Evolutionary conservation across 2,797 vertebrate species (phyloP).

Genomic region (Clarias fuscus): DNA sequence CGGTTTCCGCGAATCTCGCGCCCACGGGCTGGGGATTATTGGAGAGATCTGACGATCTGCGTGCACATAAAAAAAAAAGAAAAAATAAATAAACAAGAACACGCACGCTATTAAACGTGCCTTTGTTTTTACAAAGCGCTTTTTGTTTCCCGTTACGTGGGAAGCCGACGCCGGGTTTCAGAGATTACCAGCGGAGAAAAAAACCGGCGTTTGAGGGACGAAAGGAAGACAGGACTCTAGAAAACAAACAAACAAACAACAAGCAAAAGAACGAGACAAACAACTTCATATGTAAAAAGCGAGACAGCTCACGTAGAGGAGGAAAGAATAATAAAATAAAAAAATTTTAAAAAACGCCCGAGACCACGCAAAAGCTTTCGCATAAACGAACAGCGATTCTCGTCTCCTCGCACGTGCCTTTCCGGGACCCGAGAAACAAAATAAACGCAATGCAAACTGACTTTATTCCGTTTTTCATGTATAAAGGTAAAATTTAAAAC

Average conservation of each 20-base stretch:
- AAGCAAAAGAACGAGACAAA: not conserved
- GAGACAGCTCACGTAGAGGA: not conserved
- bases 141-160: constrained; percentile 36
- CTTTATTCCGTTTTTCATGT: not conserved
- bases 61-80: not conserved
- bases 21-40: constrained; percentile 8
- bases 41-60: constrained; percentile 9
- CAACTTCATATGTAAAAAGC: not conserved
- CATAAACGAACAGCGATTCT: not conserved
- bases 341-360: not conserved
- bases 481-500: not conserved
- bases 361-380: not conserved
- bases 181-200: not conserved
- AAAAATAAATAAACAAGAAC: not conserved
- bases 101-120: constrained; percentile 8
- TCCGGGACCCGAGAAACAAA: not conserved
- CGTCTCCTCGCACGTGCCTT: not conserved
- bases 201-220: not conserved
- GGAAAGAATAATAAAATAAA: not conserved
- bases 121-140: constrained; percentile 21
- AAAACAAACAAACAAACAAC: not conserved
- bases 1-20: constrained; percentile 11
- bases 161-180: constrained; percentile 2
- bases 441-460: not conserved
- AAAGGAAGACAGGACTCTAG: not conserved